Base-by-base conservation (phyloP, 2,888 invertebrate species). In the Sinohyriopsis cumingii region DNA sequence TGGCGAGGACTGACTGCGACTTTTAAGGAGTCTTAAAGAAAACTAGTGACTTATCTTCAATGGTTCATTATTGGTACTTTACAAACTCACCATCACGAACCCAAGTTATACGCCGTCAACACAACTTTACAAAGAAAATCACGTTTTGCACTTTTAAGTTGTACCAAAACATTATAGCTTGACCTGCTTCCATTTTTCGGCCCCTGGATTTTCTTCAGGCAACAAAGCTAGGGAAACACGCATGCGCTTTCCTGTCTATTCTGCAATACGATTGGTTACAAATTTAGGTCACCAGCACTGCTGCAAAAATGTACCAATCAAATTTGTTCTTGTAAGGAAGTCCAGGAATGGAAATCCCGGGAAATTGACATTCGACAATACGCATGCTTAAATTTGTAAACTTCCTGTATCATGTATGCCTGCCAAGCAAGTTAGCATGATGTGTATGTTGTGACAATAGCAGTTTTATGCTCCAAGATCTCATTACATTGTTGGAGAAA, bases 191-290 rank as follows among this genome's bases (percentile, higher is more conserved):
- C 66, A 73, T 69, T 73, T 77, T 75, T 65, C 63, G 82, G 80
- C 76, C 76, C 83, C 82, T 76, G 77, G 80, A 81, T 83, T 71
- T 75, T 45, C 45, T 45, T 72, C 66, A 65, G 75, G 75, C 79
- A 67, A 79, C 77, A 83, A 82, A 75, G 71, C 63, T 69, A 63
- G 55, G 28, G 15, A 45, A 68, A 3, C 75, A 68, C 82, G 83
- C 84, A 80, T 83, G 84, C 81, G 79, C 57, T 66, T 73, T 75
- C 76, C 71, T 67, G 45, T 68, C 62, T 65, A 59, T 62, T 55
- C 56, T 59, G 60, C 57, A 65, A 63, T 75, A 60, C 75, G 72
- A 83, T 84, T 83, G 82, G 84, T 59, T 69, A 59, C 25, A 56
- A 66, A 64, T 60, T 65, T 60, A 66, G 67, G 66, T 64, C 60